These are phyloP conservation scores for Pararge aegeria DNA, from an alignment of 1,140 invertebrate genomes.

Conservation along the genomic window DNA sequence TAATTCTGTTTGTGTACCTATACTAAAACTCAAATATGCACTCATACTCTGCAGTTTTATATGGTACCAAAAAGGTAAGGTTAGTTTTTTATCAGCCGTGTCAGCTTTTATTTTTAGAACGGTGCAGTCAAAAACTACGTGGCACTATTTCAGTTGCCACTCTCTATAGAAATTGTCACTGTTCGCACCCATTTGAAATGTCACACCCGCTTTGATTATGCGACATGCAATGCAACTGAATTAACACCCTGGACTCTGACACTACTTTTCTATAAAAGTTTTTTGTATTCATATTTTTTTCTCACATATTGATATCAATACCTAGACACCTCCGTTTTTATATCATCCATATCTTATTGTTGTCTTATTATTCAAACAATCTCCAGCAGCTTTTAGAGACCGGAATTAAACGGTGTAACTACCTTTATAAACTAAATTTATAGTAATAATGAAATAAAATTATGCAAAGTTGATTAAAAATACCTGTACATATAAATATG, in stretches of 20 bases:
- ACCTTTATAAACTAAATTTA: no score
- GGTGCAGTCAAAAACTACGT: slow-evolving; percentile 22
- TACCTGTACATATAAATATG: no score
- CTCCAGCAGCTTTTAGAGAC: no score
- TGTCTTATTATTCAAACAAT: no score
- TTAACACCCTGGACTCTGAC: slow-evolving; percentile 15
- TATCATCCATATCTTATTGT: no score
- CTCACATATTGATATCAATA: no score
- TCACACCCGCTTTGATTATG: slow-evolving; percentile 28
- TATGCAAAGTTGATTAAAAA: no score
- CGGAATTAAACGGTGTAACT: no score
- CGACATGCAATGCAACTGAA: slow-evolving; percentile 23
- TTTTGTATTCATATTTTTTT: no score
- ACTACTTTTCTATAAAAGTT: no score
- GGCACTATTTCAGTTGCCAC: slow-evolving; percentile 24
- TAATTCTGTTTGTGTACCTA: not conserved
- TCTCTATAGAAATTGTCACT: slow-evolving; percentile 28
- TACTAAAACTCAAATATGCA: not conserved
- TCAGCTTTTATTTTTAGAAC: slow-evolving; percentile 5
- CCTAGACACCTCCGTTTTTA: no score
- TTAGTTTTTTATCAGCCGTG: not conserved
- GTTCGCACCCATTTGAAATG: slow-evolving; percentile 24
- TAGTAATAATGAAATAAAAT: no score
- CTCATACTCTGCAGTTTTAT: not conserved
- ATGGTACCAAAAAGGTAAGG: not conserved